phyloP scores from a whole-genome alignment of 2,888 invertebrate species.

The Drosophila histrio region DNA sequence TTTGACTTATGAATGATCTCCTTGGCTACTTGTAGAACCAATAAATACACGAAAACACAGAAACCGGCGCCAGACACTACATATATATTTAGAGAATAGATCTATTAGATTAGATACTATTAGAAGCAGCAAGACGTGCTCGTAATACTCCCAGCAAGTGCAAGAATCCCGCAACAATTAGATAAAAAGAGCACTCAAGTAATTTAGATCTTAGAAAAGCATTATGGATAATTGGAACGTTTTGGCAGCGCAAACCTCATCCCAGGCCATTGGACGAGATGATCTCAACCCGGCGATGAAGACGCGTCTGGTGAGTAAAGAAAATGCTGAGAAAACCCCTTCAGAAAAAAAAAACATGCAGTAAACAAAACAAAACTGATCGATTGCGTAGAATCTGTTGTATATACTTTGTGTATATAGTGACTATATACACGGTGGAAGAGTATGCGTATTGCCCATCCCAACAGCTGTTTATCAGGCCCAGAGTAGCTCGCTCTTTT shows the following conservation, averaged over 20 bases:
- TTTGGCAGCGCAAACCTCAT: conserved; percentile 87
- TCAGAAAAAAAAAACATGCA: conserved; percentile 19
- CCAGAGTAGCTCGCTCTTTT: conserved; percentile 53
- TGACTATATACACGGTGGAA: conserved; percentile 3
- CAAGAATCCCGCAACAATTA: conserved; percentile 25
- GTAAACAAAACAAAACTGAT: conserved; percentile 66
- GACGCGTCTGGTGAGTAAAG: conserved; percentile 81
- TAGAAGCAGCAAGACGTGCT: conserved; percentile 20
- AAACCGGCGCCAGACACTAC: conserved; percentile 26
- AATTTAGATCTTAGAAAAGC: conserved; percentile 24
- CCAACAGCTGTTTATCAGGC: conserved; percentile 58
- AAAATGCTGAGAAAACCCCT: background rate
- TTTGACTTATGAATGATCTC: conserved; percentile 45
- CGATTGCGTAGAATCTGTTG: conserved; percentile 40
- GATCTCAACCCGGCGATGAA: conserved; percentile 81
- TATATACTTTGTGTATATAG: conserved; percentile 2
- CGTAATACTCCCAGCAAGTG: conserved; percentile 7
- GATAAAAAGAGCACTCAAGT: conserved; percentile 25
- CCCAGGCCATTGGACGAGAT: conserved; percentile 89
- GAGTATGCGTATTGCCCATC: conserved; percentile 10
- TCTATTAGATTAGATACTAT: conserved; percentile 17
- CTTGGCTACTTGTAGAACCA: conserved; percentile 57
- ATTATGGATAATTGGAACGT: conserved; percentile 90
- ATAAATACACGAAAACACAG: conserved; percentile 40
- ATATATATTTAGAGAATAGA: conserved; percentile 29